A percentile compares a stretch with the other conserved stretches of the same genome.
These are phyloP conservation scores for Sceloporus tristichus DNA, from an alignment of 2,113 vertebrate species.

Conservation along the genomic window DNA sequence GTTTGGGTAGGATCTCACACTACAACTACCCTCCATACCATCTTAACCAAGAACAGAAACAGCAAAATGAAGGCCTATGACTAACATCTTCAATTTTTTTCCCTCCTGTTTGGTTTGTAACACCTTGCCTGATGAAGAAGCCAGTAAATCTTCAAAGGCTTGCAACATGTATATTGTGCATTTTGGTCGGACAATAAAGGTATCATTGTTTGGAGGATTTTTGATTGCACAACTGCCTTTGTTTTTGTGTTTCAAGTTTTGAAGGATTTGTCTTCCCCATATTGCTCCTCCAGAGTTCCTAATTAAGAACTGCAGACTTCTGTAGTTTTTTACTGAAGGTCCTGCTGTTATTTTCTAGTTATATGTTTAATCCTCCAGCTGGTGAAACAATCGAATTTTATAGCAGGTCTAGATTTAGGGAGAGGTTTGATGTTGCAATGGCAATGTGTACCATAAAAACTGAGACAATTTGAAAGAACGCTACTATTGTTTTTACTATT, in stretches of 20 bases:
- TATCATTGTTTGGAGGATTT: too few species aligned
- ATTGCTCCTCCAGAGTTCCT: background rate
- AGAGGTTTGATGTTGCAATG: background rate
- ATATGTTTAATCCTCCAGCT: slow-evolving; percentile 5
- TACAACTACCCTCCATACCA: too few species aligned
- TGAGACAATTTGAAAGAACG: background rate
- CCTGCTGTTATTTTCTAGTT: background rate
- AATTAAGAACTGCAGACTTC: background rate
- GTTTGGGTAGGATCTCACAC: background rate
- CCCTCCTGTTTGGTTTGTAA: too few species aligned
- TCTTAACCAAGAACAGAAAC: too few species aligned
- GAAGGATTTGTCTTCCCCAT: background rate
- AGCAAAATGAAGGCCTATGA: too few species aligned
- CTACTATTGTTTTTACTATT: background rate
- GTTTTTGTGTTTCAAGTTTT: background rate
- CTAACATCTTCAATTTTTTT: too few species aligned
- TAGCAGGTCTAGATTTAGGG: background rate
- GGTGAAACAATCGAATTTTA: slow-evolving; percentile 5
- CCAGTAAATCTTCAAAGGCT: too few species aligned
- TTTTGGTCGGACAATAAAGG: too few species aligned
- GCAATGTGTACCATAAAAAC: background rate
- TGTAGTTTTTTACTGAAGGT: slow-evolving; percentile 11
- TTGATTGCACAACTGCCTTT: too few species aligned
- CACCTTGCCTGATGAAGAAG: too few species aligned
- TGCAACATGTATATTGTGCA: too few species aligned